Conservation (phyloP, 2,113 vertebrate genomes). For the Cyrtonyx montezumae region DNA sequence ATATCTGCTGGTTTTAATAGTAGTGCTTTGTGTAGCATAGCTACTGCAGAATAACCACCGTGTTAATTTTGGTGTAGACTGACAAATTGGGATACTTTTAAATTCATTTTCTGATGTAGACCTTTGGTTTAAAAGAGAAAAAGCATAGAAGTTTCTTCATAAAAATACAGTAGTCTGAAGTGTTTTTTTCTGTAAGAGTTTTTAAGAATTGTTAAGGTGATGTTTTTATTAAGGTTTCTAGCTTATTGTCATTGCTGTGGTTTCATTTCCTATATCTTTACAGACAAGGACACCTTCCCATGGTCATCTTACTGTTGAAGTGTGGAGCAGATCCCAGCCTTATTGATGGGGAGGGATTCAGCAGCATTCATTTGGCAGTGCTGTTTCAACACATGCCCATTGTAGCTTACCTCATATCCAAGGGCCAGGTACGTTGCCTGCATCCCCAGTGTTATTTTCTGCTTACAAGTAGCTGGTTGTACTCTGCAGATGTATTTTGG, state of each 20-base stretch:
- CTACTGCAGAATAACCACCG: too few species aligned
- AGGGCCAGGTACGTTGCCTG: slow-evolving; percentile 86
- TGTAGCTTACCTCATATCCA: slow-evolving; percentile 93
- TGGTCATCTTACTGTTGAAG: slow-evolving; percentile 90
- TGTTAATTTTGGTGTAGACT: too few species aligned
- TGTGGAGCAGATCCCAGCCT: slow-evolving; percentile 89
- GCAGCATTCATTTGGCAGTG: slow-evolving; percentile 90
- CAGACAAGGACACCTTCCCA: slow-evolving; percentile 94
- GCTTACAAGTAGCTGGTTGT: rapidly evolving
- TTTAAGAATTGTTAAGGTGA: background rate
- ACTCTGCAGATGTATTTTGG: background rate
- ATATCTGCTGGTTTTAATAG: background rate
- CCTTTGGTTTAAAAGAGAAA: background rate
- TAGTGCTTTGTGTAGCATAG: background rate
- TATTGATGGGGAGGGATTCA: slow-evolving; percentile 93
- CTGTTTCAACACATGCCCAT: slow-evolving; percentile 96
- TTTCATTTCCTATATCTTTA: background rate
- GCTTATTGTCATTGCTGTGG: background rate
- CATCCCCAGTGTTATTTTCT: background rate
- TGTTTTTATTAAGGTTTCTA: background rate
- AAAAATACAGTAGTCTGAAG: rapidly evolving
- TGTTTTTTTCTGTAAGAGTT: rapidly evolving
- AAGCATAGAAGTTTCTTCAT: too few species aligned
- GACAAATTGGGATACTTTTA: too few species aligned
- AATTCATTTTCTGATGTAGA: background rate